Evolutionary conservation across 2,797 vertebrate species (phyloP), one percentile per base, ranked within the genome.

Genomic region (Muraenolepis orangiensis): DNA sequence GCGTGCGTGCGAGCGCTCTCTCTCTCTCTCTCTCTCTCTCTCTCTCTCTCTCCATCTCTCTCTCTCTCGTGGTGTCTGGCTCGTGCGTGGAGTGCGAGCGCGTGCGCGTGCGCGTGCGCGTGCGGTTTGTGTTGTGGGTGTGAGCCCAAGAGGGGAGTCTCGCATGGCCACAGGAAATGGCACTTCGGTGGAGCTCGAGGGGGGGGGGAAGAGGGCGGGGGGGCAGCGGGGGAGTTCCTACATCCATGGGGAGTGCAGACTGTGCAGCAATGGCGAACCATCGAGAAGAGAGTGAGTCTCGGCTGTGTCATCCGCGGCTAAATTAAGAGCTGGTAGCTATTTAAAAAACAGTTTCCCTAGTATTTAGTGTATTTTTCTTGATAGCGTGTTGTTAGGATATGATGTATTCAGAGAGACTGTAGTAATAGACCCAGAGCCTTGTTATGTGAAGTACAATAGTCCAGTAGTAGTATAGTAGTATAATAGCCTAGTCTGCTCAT

Each of bases 121-220:
- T 36, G 72, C n/a, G n/a, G n/a, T 36, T 31, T 2, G 76, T 40
- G 31, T 10, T 64, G 69, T 46, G 74, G 36, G 78, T 36, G 72
- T n/a, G 23, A n/a, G n/a, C n/a, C n/a, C n/a, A n/a, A n/a, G n/a
- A n/a, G n/a, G n/a, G n/a, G n/a, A n/a, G n/a, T 79, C 84, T 38
- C 31, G 81, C 80, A 30, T 72, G 74, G 74, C 67, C 77, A 86
- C 87, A 91, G 91, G 90, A 93, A 93, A 93, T 91, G 80, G 89
- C 85, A 80, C 84, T 86, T 87, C 86, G 79, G 72, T 79, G 76
- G 31, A 70, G 67, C 16, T 1, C 20, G 10, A 40, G 66, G 42
- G 71, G 70, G 72, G 80, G 77, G 76, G 77, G 70, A 57, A 42
- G 72, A 34, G 14, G 32, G 68, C 66, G 38, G 73, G 46, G 40